phyloP scores from a whole-genome alignment of 2,888 invertebrate species.

The Cantharis rufa region DNA sequence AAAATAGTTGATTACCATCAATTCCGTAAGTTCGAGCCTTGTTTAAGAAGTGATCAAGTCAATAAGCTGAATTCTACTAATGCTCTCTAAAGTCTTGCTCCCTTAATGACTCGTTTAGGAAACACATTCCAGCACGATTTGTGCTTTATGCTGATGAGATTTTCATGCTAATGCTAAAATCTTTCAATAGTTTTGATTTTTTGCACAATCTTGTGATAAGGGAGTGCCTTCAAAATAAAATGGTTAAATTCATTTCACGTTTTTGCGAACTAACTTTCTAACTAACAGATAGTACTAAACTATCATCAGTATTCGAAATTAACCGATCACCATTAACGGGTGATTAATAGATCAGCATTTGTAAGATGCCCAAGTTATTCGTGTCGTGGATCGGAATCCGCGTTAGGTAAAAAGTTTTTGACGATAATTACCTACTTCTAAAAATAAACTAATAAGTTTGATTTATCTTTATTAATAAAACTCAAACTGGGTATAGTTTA shows the following conservation, averaged over 20 bases:
- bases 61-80: slow-evolving; percentile 36
- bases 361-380: not conserved
- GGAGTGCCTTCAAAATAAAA: slow-evolving; percentile 1
- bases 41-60: slow-evolving; percentile 38
- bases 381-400: not conserved
- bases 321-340: not conserved
- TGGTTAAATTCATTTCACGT: slow-evolving; percentile 4
- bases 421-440: too few relatives aligned
- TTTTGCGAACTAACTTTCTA: not conserved
- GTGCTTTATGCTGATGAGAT: slow-evolving; percentile 30
- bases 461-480: too few relatives aligned
- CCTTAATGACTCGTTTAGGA: slow-evolving; percentile 39
- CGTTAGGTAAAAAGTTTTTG: not conserved
- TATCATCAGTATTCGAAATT: not conserved
- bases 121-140: slow-evolving; percentile 23
- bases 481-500: too few relatives aligned
- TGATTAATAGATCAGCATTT: not conserved
- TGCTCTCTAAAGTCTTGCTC: slow-evolving; percentile 34
- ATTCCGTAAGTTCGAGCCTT: slow-evolving; percentile 28
- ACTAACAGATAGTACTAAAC: not conserved
- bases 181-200: slow-evolving; percentile 26
- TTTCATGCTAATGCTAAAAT: slow-evolving; percentile 27
- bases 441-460: too few relatives aligned
- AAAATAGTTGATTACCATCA: slow-evolving; percentile 15
- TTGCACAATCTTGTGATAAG: slow-evolving; percentile 12